Conservation (phyloP, 2,888 invertebrate genomes). For the Poecilobothrus nobilitatus region DNA sequence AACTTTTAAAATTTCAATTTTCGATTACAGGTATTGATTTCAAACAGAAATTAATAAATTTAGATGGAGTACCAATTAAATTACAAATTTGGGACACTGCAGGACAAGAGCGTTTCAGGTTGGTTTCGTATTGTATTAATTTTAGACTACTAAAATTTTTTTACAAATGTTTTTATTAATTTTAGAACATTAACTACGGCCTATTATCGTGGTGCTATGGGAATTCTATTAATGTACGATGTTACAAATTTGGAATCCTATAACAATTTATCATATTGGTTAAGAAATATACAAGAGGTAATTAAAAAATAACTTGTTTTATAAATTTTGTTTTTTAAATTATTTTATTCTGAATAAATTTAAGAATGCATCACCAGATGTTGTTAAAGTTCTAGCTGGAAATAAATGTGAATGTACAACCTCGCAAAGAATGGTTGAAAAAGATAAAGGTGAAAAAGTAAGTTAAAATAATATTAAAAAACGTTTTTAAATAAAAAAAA, state of each 20-base stretch:
- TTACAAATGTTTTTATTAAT: background rate
- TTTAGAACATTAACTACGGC: conserved; percentile 79
- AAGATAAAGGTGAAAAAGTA: conserved; percentile 74
- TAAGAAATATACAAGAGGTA: conserved; percentile 83
- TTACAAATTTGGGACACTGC: conserved; percentile 72
- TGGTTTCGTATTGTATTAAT: no score
- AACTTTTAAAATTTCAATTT: no score
- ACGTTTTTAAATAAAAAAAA: no score
- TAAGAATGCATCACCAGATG: conserved; percentile 79
- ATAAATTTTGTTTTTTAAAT: background rate
- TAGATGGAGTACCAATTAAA: conserved; percentile 78
- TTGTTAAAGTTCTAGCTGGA: conserved; percentile 75
- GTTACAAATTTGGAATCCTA: conserved; percentile 85
- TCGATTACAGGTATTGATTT: conserved; percentile 70
- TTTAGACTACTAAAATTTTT: background rate
- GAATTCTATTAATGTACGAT: conserved; percentile 83
- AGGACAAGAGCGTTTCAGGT: conserved; percentile 46
- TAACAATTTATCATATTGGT: conserved; percentile 82
- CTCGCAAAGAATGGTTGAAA: conserved; percentile 66
- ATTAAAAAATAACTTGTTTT: conserved; percentile 20
- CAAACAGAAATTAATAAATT: conserved; percentile 79
- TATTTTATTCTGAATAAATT: conserved; percentile 18
- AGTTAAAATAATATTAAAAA: conserved; percentile 8
- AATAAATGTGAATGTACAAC: conserved; percentile 75
- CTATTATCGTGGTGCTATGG: conserved; percentile 85